These are phyloP conservation scores for Astyanax mexicanus DNA, from an alignment of 2,797 vertebrate species.

Conservation along the genomic window DNA sequence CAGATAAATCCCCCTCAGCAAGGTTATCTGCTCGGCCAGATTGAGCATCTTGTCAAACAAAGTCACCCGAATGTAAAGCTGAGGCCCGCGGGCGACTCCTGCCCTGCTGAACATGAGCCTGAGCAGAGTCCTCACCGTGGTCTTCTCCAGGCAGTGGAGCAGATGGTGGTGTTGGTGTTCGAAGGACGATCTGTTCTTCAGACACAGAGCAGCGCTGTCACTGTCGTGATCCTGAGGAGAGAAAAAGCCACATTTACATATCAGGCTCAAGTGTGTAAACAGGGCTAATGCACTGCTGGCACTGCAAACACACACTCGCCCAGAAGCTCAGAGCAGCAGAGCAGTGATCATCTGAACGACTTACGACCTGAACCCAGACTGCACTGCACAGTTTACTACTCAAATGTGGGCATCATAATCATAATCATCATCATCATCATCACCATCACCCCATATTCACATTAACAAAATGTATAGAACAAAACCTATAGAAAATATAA, in stretches of 20 bases:
- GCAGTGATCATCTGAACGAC: not conserved
- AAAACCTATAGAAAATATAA: no score
- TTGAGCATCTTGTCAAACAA: not conserved
- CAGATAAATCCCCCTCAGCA: no score
- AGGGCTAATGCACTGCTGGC: not conserved
- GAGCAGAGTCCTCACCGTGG: constrained; percentile 70
- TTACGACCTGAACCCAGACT: not conserved
- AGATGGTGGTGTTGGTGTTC: constrained; percentile 83
- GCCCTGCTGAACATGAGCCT: constrained; percentile 1
- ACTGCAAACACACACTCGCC: not conserved
- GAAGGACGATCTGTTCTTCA: constrained; percentile 80
- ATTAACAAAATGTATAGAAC: no score
- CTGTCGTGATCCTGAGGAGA: constrained; percentile 69
- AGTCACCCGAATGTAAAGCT: not conserved
- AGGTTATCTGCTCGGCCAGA: no score
- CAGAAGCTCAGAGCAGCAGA: constrained; percentile 9
- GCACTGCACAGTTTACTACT: not conserved
- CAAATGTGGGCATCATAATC: not conserved
- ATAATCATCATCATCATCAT: no score
- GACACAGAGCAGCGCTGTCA: constrained; percentile 67
- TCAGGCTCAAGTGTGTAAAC: not conserved
- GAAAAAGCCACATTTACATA: constrained; percentile 14
- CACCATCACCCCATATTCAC: no score
- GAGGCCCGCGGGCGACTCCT: not conserved
- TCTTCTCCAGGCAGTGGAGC: constrained; percentile 83